phyloP scores from a whole-genome alignment of 2,113 vertebrate genomes.

The Sinocyclocheilus grahami region DNA sequence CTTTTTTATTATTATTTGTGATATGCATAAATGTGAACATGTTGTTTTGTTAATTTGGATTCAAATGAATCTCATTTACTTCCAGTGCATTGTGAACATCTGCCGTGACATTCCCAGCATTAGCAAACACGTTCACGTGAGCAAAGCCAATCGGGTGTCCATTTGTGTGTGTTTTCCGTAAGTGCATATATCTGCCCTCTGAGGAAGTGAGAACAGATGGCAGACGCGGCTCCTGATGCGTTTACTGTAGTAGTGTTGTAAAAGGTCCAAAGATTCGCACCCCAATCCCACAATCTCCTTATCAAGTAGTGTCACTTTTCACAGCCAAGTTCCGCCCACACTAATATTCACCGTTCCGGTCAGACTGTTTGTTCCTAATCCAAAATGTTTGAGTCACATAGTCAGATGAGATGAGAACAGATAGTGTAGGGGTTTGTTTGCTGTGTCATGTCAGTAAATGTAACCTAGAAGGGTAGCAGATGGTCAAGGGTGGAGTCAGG shows the following conservation, averaged over 20 bases:
- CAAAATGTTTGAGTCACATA: neutral
- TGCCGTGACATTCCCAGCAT: neutral
- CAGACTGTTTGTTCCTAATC: slow-evolving; percentile 1
- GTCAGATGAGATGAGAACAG: neutral
- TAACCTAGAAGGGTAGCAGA: slow-evolving; percentile 39
- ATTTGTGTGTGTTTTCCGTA: neutral
- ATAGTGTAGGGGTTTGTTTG: slow-evolving; percentile 7
- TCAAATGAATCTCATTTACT: neutral
- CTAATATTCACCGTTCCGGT: neutral
- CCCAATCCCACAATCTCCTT: slow-evolving; percentile 2
- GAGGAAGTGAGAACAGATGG: slow-evolving; percentile 30
- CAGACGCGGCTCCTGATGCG: slow-evolving; percentile 4
- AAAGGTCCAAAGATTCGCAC: slow-evolving; percentile 11
- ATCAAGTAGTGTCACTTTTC: slow-evolving; percentile 30
- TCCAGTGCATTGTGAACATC: neutral
- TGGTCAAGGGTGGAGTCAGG: slow-evolving; percentile 25
- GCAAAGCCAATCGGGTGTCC: neutral
- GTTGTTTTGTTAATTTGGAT: neutral
- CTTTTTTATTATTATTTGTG: neutral
- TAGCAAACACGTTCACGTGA: neutral
- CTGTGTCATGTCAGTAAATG: slow-evolving; percentile 20
- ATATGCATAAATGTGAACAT: neutral
- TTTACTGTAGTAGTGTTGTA: slow-evolving; percentile 31
- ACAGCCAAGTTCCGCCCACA: neutral
- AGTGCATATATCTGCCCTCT: neutral